Base-by-base conservation (phyloP, 2,888 invertebrate genomes). In the Aquatica leii region DNA sequence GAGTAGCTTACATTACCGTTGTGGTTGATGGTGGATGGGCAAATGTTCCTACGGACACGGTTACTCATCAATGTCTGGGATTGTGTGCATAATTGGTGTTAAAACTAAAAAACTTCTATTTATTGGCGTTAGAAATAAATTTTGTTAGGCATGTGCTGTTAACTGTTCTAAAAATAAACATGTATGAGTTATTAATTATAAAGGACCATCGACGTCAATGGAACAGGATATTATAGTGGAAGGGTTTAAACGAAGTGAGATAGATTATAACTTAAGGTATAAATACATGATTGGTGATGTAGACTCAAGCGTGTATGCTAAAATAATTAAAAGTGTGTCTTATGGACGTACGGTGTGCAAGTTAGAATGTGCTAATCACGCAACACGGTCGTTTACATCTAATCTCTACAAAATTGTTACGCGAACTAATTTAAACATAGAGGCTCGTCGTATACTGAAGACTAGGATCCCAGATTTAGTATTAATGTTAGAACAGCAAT, bases 211-310 rank as follows among this genome's bases (percentile, higher is more conserved):
- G 34, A 54, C 43, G 21, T 1, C 2, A 2, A 54, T 54, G 52
- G 52, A 52, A 14, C 35, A 54, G 20, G 54, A 54, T 2, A 54
- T 54, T 1, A 54, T 54, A 21, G 37, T 49, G 1, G 49, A 37
- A 37, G 37, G 20, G 1, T 57, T 57, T 20, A 49, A 20, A 35
- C 12, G 20, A 15, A 57, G 49, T 20, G 31, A 20, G 20, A 14
- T 1, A 1, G 40, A 37, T 21, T 34, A 57, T 49, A 12, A 11
- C 1, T 1, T 57, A 35, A 1, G 21, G 17, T 57, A 57, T 46
- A 49, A 57, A 48, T 37, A 55, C 14, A 6, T 55, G 15, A 24
- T 55, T 14, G 55, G 43, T 12, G 53, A 53, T 12, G 37, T 35
- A 9, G 53, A 53, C 17, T 53, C 37, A 5, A 40, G 40, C n/a